Evolutionary conservation across 2,888 invertebrate genomes (phyloP), one percentile per base, ranked within the genome.

Genomic region (Rhaphigaster nebulosa): DNA sequence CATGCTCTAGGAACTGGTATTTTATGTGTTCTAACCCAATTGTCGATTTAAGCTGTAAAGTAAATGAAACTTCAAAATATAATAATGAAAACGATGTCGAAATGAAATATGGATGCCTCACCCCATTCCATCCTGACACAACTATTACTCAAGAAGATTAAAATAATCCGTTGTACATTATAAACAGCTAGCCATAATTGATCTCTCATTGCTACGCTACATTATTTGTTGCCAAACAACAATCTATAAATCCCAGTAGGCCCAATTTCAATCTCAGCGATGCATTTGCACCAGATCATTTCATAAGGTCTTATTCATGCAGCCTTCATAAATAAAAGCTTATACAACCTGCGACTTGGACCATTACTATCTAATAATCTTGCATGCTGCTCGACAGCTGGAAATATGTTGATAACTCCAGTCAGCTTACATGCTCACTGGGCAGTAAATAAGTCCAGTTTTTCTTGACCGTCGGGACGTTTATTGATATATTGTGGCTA

Each of bases 361-460:
- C 84, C n/a, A 84, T 84, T 84, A 84, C 84, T 84, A 84, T 84
- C 84, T 84, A 84, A 84, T 84, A 84, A 84, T 84, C 84, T 80
- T 38, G 80, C 80, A 80, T 41, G 80, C 41, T 15, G 29, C 41
- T 45, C n/a, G 84, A 84, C 84, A 84, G 45, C 45, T 50, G 45
- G 45, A 84, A 84, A 84, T 84, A 84, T 84, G 84, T 50, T 84
- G 84, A 84, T 84, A 84, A 84, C 84, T 50, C 34, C 20, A 50
- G 45, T 13, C 84, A n/a, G 45, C 41, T 50, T 45, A 84, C 84
- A 84, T 20, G 84, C 84, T 84, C 45, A 84, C 84, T 50, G 84
- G 15, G 6, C 84, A n/a, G 84, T 50, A 84, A 45, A 84, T n/a
- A 45, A 84, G 84, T 84, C 45, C 45, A 84, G 45, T 41, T 45